Evolutionary conservation across 2,797 vertebrate species (phyloP).

Genomic region (Morelia viridis): DNA sequence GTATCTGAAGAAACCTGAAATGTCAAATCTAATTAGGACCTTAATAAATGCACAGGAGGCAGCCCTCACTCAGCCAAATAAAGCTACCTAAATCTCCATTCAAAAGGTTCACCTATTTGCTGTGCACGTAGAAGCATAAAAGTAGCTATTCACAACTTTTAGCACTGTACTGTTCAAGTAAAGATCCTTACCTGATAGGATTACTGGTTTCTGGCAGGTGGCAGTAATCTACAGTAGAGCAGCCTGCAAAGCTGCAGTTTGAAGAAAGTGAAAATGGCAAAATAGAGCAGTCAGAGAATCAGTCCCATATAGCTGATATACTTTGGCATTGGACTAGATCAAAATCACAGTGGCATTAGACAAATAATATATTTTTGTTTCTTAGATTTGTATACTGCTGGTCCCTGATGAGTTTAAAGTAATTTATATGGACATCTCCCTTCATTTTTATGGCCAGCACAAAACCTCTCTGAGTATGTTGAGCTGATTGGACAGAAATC

Average conservation of each 20-base stretch:
- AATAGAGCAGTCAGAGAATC: neutral
- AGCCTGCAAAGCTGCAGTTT: neutral
- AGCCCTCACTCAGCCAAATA: conserved; percentile 48
- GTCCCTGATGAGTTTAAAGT: neutral
- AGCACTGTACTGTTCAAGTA: conserved; percentile 44
- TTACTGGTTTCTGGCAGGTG: conserved; percentile 40
- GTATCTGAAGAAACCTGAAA: conserved; percentile 5
- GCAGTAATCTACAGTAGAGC: conserved; percentile 18
- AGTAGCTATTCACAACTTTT: conserved; percentile 48
- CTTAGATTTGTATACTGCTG: neutral
- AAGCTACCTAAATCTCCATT: conserved; percentile 50
- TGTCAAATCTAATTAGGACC: neutral
- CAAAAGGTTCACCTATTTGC: conserved; percentile 34
- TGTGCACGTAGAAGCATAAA: conserved; percentile 45
- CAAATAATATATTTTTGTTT: neutral
- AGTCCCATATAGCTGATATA: neutral
- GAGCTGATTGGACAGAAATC: neutral
- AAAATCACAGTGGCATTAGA: conserved; percentile 25
- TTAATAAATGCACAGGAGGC: conserved; percentile 43
- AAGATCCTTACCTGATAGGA: conserved; percentile 17
- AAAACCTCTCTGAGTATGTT: neutral
- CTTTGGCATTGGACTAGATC: neutral
- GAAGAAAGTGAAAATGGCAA: neutral
- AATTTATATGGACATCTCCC: neutral
- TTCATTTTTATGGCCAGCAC: neutral